phyloP scores from a whole-genome alignment of 37 sponge, comb jelly and placozoan species.

The Theonella swinhoei region DNA sequence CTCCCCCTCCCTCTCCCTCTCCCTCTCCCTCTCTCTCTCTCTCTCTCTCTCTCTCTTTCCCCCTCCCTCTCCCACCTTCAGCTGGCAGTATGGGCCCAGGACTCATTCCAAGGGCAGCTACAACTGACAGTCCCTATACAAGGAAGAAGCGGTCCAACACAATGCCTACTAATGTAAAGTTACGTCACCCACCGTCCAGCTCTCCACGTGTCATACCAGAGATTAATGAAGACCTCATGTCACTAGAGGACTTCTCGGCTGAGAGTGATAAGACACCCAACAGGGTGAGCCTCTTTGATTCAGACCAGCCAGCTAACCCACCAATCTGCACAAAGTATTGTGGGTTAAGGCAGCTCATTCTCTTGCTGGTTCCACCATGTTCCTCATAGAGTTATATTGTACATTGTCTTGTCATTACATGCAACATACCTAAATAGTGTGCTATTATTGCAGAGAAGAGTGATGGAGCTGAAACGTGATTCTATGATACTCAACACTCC shows the following conservation, averaged over 20 bases:
- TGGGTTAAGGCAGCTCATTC: background rate
- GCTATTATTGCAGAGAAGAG: slow-evolving; percentile 39
- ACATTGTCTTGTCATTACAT: no score
- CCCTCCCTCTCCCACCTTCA: background rate
- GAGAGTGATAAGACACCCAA: slow-evolving; percentile 80
- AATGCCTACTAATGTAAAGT: slow-evolving; percentile 7
- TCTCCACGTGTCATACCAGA: slow-evolving; percentile 3
- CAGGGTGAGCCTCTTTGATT: slow-evolving; percentile 33
- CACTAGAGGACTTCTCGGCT: slow-evolving; percentile 78
- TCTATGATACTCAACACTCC: slow-evolving; percentile 48
- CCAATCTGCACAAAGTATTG: background rate
- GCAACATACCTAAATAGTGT: no score
- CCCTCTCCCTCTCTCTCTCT: slow-evolving; percentile 23
- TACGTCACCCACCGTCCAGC: background rate
- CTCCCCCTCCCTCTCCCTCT: slow-evolving; percentile 18
- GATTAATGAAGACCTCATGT: slow-evolving; percentile 46
- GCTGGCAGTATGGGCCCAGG: background rate
- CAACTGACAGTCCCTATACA: slow-evolving; percentile 23
- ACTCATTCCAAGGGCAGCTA: slow-evolving; percentile 22
- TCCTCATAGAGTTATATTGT: background rate
- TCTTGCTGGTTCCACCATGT: background rate
- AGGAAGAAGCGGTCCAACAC: slow-evolving; percentile 31
- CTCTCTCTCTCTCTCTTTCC: background rate
- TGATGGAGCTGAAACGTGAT: slow-evolving; percentile 67
- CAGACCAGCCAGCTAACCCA: background rate